Base-by-base conservation (phyloP, 1,140 invertebrate species). In the Ostrea edulis region DNA sequence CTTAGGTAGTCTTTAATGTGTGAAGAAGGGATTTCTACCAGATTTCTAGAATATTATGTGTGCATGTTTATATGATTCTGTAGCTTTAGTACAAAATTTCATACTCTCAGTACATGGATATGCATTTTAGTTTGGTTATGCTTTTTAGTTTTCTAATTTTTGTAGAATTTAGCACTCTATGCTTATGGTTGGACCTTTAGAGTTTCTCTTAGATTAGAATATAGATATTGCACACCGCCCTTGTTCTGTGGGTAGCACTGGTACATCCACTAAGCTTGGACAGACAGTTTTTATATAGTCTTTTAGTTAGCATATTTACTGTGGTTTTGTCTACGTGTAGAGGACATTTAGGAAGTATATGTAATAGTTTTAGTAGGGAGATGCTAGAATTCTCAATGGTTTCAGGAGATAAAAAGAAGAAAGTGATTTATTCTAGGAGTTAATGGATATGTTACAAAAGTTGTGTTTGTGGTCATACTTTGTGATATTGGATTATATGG, bases 401-500 rank as follows among this genome's bases (percentile, higher is more conserved):
- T 77, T 77, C 68, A 77, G 68, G 68, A 35, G 25, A 29, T 11
- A 22, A 71, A 25, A 77, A 77, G 68, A 77, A 35, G 35, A 77
- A 29, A 14, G 68, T 77, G 68, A 77, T 12, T 77, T 9, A 35
- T 35, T 77, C 22, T 77, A 29, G 25, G 29, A 77, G 2, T 29
- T 29, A 29, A 5, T 77, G 68, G 68, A 77, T 29, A 17, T 77
- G n/a, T 77, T 77, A 35, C 68, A 11, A 1, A 29, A 14, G 14
- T 77, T 35, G 25, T 77, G 22, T 14, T 25, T 77, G 9, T 77
- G 25, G 14, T 62, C 12, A 77, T 29, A 14, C 14, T 29, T 35
- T 77, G 68, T 77, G 68, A 25, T 35, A 29, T 25, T 77, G 68
- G 68, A 77, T 77, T 77, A 77, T 77, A 35, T 35, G 68, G 68